These are phyloP conservation scores for Isotomurus palustris DNA, from an alignment of 2,888 invertebrate species.

Conservation along the genomic window DNA sequence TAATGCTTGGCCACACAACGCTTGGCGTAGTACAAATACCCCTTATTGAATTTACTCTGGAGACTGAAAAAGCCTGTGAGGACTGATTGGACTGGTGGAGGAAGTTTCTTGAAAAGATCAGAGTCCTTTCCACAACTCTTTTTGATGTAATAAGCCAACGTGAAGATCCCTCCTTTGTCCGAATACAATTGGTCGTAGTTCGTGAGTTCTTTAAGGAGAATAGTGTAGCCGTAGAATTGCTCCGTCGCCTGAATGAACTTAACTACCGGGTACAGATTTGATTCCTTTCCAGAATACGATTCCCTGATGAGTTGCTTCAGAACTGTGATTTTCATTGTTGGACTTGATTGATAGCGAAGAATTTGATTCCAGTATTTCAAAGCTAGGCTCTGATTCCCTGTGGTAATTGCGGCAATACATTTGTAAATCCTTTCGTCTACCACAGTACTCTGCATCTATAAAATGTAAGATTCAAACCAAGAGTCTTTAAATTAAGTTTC, in stretches of 20 bases:
- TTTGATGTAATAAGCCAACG: slow-evolving; percentile 24
- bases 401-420: slow-evolving; percentile 30
- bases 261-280: slow-evolving; percentile 25
- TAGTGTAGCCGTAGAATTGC: slow-evolving; percentile 31
- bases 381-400: slow-evolving; percentile 31
- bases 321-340: slow-evolving; percentile 21
- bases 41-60: slow-evolving; percentile 34
- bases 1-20: slow-evolving; percentile 32
- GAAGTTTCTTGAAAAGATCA: slow-evolving; percentile 27
- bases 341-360: slow-evolving; percentile 26
- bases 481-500: too few relatives aligned
- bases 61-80: slow-evolving; percentile 27
- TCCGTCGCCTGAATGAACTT: slow-evolving; percentile 31
- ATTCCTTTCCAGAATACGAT: slow-evolving; percentile 26
- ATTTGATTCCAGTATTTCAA: slow-evolving; percentile 37
- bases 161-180: slow-evolving; percentile 21
- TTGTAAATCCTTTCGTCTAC: slow-evolving; percentile 32
- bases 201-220: slow-evolving; percentile 26
- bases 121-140: slow-evolving; percentile 27
- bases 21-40: slow-evolving; percentile 38
- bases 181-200: slow-evolving; percentile 31
- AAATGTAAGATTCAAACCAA: background rate
- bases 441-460: slow-evolving; percentile 36
- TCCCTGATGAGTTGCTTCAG: slow-evolving; percentile 31
- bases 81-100: slow-evolving; percentile 28